Percentiles rank a stretch among this genome's conserved stretches.
These are phyloP conservation scores for Dasysyrphus albostriatus DNA, from an alignment of 2,888 invertebrate genomes.

Conservation along the genomic window DNA sequence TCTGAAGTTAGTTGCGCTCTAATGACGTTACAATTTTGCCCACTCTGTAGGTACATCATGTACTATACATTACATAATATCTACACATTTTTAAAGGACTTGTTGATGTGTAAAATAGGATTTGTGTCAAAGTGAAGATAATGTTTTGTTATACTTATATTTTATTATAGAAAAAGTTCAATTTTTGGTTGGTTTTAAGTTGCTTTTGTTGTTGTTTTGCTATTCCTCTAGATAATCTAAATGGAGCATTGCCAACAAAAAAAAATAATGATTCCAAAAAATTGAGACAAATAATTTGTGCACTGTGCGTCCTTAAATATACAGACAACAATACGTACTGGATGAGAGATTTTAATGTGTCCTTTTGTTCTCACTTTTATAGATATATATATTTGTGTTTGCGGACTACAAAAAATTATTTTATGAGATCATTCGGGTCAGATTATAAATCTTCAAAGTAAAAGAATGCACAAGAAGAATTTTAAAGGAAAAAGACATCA, in stretches of 20 bases:
- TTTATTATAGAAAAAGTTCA: conserved; percentile 4
- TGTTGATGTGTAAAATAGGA: conserved; percentile 37
- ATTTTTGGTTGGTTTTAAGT: neutral
- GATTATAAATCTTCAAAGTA: conserved; percentile 48
- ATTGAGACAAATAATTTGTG: conserved; percentile 15
- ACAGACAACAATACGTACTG: conserved; percentile 20
- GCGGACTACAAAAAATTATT: conserved; percentile 40
- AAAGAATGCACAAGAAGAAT: neutral
- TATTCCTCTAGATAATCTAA: neutral
- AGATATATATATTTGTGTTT: neutral
- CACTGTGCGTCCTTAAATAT: neutral
- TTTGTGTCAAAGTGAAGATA: conserved; percentile 19
- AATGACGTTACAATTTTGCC: no score
- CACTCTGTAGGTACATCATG: no score
- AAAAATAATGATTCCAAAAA: conserved; percentile 1
- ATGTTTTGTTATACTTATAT: neutral
- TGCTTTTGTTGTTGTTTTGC: neutral
- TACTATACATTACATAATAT: no score
- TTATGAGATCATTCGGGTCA: conserved; percentile 53
- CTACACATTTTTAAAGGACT: neutral
- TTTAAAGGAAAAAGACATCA: neutral
- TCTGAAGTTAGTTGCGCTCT: no score
- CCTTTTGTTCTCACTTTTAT: conserved; percentile 29
- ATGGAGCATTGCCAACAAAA: neutral
- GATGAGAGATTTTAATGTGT: conserved; percentile 36